Conservation (phyloP, 2,797 vertebrate genomes). For the Rhinella marina region DNA sequence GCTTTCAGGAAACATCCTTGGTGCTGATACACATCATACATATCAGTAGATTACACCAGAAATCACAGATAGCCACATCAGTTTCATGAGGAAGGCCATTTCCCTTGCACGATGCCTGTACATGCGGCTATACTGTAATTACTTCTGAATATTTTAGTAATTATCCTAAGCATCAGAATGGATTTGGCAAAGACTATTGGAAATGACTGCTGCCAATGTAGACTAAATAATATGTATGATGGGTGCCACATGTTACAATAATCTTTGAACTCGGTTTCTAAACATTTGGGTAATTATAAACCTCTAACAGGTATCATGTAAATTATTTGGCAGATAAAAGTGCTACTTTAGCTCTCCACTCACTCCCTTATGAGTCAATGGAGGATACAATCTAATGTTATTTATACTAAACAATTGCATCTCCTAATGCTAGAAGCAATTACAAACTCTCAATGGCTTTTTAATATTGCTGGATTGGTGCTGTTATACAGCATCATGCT, state of each 20-base stretch:
- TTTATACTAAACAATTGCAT: slow-evolving; percentile 53
- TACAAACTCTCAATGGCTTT: slow-evolving; percentile 50
- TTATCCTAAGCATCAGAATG: slow-evolving; percentile 9
- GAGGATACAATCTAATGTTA: slow-evolving; percentile 56
- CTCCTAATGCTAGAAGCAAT: slow-evolving; percentile 52
- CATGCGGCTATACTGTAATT: slow-evolving; percentile 4
- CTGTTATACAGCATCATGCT: slow-evolving; percentile 52
- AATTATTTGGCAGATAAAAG: slow-evolving; percentile 53
- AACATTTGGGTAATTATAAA: slow-evolving; percentile 54
- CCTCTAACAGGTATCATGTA: slow-evolving; percentile 51
- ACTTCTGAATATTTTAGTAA: slow-evolving; percentile 30
- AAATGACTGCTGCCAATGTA: slow-evolving; percentile 14
- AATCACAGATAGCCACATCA: background rate
- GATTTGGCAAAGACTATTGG: slow-evolving; percentile 24
- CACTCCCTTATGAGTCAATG: slow-evolving; percentile 49
- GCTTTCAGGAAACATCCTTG: too few species aligned
- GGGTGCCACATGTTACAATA: slow-evolving; percentile 50
- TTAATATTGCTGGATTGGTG: slow-evolving; percentile 49
- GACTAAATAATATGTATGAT: slow-evolving; percentile 47
- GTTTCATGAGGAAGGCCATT: background rate
- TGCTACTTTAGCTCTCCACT: slow-evolving; percentile 38
- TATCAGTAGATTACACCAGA: background rate
- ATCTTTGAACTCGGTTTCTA: slow-evolving; percentile 48
- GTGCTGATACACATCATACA: background rate
- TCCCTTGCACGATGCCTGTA: background rate